Base-by-base conservation (phyloP, 2,888 invertebrate species). In the Lochmaea capreae region DNA sequence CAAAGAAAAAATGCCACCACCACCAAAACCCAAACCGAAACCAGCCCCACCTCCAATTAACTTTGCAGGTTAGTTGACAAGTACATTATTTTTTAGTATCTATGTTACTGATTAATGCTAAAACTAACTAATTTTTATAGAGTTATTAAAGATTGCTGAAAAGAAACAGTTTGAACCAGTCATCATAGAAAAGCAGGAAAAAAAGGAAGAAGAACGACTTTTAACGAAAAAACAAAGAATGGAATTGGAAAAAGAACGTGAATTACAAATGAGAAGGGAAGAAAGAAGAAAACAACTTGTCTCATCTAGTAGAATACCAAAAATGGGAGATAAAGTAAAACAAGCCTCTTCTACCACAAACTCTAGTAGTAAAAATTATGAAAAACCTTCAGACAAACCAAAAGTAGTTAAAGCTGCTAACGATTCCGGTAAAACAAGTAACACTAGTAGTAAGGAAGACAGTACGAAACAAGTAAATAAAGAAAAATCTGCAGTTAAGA, bases 121-220 rank as follows among this genome's bases (percentile, higher is more conserved):
- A 42, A 69, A 63, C 65, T 59, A 49, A 59, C 39, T 69, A 79
- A 84, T 89, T 91, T 80, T 92, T 39, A 39, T 39, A 39, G 33
- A 94, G 72, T 85, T 97, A 26, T 85, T 97, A 3, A 94, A 95
- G 86, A 87, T 96, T 9, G 96, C 96, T 0, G 94, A 93, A 80
- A 91, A 94, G 83, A 96, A 96, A 84, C 95, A 95, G 78, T 90
- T 91, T 84, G 94, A 95, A 84, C 96, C 96, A 0, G 85, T 95
- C 2, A 89, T 92, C 42, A 86, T 92, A 72, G 90, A 91, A 78
- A 85, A 87, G 26, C 90, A 89, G 82, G 84, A 86, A 67, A 86
- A 89, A 78, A 39, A 39, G 33, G 85, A 92, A 73, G 89, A 90
- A 8, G 95, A 94, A 78, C 89, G 94, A 59, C 89, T 92, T 12